phyloP scores from a whole-genome alignment of 2,113 vertebrate genomes.

The Tor tambroides region DNA sequence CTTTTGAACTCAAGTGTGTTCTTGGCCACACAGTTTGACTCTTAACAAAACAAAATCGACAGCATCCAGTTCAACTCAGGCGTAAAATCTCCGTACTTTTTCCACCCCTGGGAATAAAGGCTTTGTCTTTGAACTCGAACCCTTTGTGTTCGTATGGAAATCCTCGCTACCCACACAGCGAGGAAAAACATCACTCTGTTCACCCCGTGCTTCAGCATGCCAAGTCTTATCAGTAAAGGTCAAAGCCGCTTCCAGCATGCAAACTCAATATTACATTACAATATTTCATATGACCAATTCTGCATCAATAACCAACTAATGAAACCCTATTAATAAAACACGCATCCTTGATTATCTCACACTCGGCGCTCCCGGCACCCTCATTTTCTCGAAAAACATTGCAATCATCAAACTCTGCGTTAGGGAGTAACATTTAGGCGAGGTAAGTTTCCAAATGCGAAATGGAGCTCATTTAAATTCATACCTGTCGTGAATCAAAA shows the following conservation, averaged over 20 bases:
- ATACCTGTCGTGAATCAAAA: constrained; percentile 68
- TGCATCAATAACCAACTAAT: neutral
- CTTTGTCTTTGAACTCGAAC: constrained; percentile 12
- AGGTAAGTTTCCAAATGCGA: constrained; percentile 45
- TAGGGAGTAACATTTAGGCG: constrained; percentile 5
- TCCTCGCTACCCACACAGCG: constrained; percentile 2
- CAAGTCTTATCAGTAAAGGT: neutral
- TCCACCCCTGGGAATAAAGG: neutral
- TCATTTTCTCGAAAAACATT: neutral
- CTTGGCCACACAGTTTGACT: neutral
- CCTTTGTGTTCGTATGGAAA: constrained; percentile 8
- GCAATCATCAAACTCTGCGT: neutral
- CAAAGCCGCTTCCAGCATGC: neutral
- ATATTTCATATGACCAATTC: neutral
- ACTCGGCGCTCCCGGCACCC: neutral
- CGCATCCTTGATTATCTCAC: neutral
- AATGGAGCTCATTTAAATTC: constrained; percentile 67
- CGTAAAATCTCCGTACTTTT: neutral
- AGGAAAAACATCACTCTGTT: neutral
- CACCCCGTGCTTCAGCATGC: neutral
- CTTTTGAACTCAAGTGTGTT: neutral
- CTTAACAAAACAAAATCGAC: neutral
- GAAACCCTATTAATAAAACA: constrained; percentile 18
- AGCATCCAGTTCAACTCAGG: neutral
- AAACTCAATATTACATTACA: neutral